Percentiles rank a stretch among this genome's conserved stretches.
These are phyloP conservation scores for Diorhabda sublineata DNA, from an alignment of 1,140 invertebrate genomes.

Conservation along the genomic window DNA sequence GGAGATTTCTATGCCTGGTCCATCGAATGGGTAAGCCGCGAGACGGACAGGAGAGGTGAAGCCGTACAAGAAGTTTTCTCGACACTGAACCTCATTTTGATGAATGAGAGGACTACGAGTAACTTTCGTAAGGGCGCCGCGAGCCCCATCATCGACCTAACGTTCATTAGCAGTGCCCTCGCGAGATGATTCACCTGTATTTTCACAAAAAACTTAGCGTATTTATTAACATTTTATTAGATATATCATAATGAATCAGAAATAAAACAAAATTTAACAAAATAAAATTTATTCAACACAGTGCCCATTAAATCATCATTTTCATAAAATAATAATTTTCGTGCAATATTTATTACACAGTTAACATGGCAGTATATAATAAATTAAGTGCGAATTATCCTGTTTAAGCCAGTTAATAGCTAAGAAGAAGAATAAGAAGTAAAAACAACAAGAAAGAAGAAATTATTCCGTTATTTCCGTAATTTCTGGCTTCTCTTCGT, in stretches of 20 bases:
- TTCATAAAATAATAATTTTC: slow-evolving; percentile 2
- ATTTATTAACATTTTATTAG: no score
- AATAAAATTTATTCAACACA: slow-evolving; percentile 32
- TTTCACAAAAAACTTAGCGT: no score
- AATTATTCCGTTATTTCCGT: slow-evolving; percentile 41
- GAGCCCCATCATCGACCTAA: no score
- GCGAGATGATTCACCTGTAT: no score
- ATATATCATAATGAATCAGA: neutral
- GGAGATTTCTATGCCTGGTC: no score
- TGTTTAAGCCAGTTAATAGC: slow-evolving; percentile 11
- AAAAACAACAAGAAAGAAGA: slow-evolving; percentile 22
- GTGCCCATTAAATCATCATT: slow-evolving; percentile 10
- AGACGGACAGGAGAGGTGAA: no score
- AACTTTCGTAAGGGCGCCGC: no score
- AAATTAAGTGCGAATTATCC: slow-evolving; percentile 21
- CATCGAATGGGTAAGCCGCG: no score
- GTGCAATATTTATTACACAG: slow-evolving; percentile 8
- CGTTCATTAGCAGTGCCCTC: no score
- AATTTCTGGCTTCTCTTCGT: slow-evolving; percentile 41
- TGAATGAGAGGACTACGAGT: no score
- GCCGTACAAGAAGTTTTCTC: no score
- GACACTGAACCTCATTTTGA: no score
- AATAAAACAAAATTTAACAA: slow-evolving; percentile 28
- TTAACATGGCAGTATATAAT: slow-evolving; percentile 21
- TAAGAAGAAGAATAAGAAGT: slow-evolving; percentile 17